phyloP scores from a whole-genome alignment of 2,888 invertebrate genomes.

The Apodemia hepburni region DNA sequence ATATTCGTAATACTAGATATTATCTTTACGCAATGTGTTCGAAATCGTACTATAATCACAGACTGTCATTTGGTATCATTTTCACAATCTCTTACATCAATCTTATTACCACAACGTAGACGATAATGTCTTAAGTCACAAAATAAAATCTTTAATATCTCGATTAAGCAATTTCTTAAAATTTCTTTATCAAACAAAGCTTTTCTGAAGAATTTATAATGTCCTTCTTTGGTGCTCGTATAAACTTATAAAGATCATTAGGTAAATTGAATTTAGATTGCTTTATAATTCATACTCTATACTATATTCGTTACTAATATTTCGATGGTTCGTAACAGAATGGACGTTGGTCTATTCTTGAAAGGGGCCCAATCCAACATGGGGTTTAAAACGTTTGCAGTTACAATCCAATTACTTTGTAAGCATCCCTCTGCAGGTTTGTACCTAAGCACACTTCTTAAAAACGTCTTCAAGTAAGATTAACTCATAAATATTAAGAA shows the following conservation, averaged over 20 bases:
- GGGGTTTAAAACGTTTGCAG: no score
- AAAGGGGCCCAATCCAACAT: no score
- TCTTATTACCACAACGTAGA: slow-evolving; percentile 16
- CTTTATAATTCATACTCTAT: no score
- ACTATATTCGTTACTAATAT: no score
- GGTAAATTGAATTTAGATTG: no score
- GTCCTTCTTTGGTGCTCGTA: no score
- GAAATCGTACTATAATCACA: slow-evolving; percentile 15
- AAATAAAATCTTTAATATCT: background rate
- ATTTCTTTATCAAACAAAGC: no score
- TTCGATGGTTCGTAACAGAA: no score
- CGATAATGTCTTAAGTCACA: slow-evolving; percentile 11
- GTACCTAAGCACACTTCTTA: background rate
- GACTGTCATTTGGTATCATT: slow-evolving; percentile 25
- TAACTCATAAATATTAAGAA: slow-evolving; percentile 12
- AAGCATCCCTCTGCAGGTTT: background rate
- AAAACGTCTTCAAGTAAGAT: background rate
- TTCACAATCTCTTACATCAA: slow-evolving; percentile 29
- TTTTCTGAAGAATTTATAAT: no score
- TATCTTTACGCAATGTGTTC: slow-evolving; percentile 8
- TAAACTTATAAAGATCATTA: no score
- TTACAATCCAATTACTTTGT: no score
- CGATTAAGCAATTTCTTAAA: background rate
- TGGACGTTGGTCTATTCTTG: no score
- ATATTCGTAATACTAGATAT: slow-evolving; percentile 6